phyloP scores from a whole-genome alignment of 2,113 vertebrate species.

The Pangasianodon hypophthalmus region DNA sequence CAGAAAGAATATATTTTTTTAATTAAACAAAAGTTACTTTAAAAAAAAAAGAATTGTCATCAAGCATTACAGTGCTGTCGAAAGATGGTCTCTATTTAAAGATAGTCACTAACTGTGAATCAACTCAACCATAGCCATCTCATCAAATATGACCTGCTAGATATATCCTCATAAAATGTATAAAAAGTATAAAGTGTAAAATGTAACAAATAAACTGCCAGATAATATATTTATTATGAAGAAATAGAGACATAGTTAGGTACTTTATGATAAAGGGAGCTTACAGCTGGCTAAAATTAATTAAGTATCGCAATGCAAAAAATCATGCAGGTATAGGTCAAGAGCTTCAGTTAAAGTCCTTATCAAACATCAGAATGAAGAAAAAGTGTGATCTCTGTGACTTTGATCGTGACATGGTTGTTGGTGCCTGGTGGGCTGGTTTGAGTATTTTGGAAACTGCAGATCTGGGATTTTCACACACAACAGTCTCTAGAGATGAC shows the following conservation, averaged over 20 bases:
- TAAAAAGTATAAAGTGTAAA: neutral
- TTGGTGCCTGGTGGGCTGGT: neutral
- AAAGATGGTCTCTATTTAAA: neutral
- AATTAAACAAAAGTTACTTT: neutral
- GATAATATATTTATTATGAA: neutral
- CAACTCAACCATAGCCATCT: neutral
- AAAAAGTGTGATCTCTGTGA: neutral
- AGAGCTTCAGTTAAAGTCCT: neutral
- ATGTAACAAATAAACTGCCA: neutral
- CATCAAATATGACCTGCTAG: neutral
- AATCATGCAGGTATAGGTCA: neutral
- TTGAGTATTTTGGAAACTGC: neutral
- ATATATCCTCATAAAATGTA: neutral
- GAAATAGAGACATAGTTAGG: neutral
- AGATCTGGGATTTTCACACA: neutral
- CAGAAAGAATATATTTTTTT: neutral
- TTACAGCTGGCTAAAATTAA: neutral
- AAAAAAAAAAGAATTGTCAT: neutral
- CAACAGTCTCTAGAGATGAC: neutral
- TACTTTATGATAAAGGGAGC: neutral
- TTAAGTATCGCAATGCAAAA: neutral
- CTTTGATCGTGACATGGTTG: neutral
- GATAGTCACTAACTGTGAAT: neutral
- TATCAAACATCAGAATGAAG: neutral
- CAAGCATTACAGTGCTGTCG: neutral